A percentile compares a stretch with the other conserved stretches of the same genome.
Conservation (phyloP, 2,113 vertebrate species). For the Anguilla rostrata region DNA sequence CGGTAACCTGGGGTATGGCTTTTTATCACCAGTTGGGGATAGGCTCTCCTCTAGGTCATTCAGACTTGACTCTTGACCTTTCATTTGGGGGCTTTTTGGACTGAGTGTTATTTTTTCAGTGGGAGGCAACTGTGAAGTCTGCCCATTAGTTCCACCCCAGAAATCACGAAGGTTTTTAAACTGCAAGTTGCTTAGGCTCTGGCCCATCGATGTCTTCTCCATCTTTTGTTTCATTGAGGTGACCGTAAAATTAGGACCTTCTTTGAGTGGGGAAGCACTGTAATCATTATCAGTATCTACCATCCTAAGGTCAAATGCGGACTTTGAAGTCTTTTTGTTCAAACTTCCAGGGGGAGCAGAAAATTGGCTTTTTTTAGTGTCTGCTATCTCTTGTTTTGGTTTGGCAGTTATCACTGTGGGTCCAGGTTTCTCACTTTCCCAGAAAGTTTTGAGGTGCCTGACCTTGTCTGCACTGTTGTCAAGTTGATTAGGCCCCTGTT, state of each 20-base stretch:
- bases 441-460: constrained; percentile 83
- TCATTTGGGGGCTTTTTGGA: constrained; percentile 40
- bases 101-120: constrained; percentile 48
- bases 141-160: constrained; percentile 72
- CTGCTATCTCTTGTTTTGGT: constrained; percentile 47
- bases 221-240: constrained; percentile 72
- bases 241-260: constrained; percentile 64
- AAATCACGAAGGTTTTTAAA: constrained; percentile 84
- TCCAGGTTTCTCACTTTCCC: constrained; percentile 75
- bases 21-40: constrained; percentile 20
- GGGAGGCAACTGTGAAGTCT: constrained; percentile 43
- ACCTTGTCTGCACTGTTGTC: constrained; percentile 65
- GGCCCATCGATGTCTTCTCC: constrained; percentile 61
- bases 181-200: constrained; percentile 63
- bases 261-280: constrained; percentile 36
- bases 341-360: constrained; percentile 39
- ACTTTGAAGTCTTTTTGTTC: constrained; percentile 58
- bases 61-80: constrained; percentile 21
- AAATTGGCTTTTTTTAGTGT: constrained; percentile 34
- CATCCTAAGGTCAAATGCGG: constrained; percentile 59
- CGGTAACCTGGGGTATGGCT: constrained; percentile 34
- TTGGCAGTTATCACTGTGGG: constrained; percentile 39
- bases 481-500: constrained; percentile 33
- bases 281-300: constrained; percentile 52
- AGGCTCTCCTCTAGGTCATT: constrained; percentile 29